phyloP scores from a whole-genome alignment of 37 sponge, comb jelly and placozoan species.

The Cliona cf. orientalis region DNA sequence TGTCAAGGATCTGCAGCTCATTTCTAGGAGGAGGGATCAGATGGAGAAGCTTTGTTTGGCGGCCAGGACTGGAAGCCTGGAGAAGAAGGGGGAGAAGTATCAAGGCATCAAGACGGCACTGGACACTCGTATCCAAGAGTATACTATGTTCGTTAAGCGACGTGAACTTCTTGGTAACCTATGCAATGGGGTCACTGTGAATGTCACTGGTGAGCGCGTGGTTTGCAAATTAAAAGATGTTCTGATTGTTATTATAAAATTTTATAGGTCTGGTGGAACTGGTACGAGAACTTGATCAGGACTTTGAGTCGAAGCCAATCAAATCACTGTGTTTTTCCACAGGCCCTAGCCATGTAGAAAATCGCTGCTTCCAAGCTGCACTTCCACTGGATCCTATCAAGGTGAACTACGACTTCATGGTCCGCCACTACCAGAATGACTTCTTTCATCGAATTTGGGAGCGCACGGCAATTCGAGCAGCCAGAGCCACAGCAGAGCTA shows the following conservation, averaged over 20 bases:
- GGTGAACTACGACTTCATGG: background rate
- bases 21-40: conserved; percentile 14
- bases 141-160: background rate
- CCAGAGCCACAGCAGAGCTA: background rate
- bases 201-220: conserved; percentile 4
- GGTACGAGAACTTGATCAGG: background rate
- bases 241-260: background rate
- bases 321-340: conserved; percentile 12
- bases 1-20: conserved; percentile 26
- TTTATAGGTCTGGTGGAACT: background rate
- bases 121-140: conserved; percentile 1
- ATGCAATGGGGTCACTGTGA: background rate
- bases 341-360: background rate
- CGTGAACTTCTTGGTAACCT: conserved; percentile 6
- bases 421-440: background rate
- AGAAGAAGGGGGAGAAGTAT: background rate
- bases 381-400: background rate
- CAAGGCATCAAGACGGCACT: background rate
- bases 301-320: conserved; percentile 6
- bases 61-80: background rate
- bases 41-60: conserved; percentile 44
- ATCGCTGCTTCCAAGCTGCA: conserved; percentile 15
- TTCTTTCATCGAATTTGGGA: conserved; percentile 20
- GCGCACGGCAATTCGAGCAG: background rate
- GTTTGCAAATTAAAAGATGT: background rate